phyloP scores from a whole-genome alignment of 2,797 vertebrate species.

The Alfaro cultratus region DNA sequence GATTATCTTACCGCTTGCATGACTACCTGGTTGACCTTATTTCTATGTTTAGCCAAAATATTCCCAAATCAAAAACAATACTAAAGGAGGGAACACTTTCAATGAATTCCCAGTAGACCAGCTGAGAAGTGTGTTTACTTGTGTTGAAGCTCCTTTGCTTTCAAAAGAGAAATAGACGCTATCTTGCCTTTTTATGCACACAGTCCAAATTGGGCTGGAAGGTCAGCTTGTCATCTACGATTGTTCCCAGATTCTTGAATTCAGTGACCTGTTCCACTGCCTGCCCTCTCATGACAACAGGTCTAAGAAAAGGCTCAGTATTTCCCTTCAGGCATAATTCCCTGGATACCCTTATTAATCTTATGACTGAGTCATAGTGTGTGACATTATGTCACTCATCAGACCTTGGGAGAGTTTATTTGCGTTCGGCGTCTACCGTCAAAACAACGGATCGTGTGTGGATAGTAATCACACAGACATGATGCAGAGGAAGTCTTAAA shows the following conservation, averaged over 20 bases:
- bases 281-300: not conserved
- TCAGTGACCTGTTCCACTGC: slow-evolving; percentile 1
- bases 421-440: slow-evolving; percentile 20
- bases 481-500: slow-evolving; percentile 46
- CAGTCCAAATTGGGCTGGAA: not conserved
- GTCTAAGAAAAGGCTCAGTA: not conserved
- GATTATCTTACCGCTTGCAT: not conserved
- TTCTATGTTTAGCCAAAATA: not conserved
- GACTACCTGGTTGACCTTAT: not conserved
- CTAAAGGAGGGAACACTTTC: not conserved
- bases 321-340: not conserved
- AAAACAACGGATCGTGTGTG: slow-evolving; percentile 8
- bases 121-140: not conserved
- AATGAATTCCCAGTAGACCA: not conserved
- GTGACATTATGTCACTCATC: slow-evolving; percentile 12
- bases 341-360: not conserved
- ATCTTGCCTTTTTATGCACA: not conserved
- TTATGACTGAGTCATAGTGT: slow-evolving; percentile 3
- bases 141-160: not conserved
- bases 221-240: not conserved
- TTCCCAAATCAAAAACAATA: not conserved
- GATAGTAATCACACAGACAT: slow-evolving; percentile 23
- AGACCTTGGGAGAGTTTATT: slow-evolving; percentile 15
- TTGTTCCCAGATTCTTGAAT: not conserved
- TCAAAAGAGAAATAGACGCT: not conserved